A percentile compares a stretch with the other conserved stretches of the same genome.
phyloP scores from a whole-genome alignment of 2,113 vertebrate species.

The Burhinus bistriatus region DNA sequence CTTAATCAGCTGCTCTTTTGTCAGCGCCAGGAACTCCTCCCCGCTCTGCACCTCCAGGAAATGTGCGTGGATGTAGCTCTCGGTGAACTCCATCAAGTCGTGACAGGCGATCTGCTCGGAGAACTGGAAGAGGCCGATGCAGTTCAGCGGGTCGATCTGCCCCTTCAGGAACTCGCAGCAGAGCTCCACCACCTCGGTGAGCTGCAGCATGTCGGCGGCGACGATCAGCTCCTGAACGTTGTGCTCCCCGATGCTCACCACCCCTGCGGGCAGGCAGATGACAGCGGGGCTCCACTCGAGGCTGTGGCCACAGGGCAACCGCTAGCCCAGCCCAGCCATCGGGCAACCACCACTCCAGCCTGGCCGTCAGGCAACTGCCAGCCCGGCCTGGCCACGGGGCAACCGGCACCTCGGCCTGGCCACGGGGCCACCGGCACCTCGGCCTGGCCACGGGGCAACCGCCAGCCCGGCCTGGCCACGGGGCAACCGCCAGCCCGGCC shows the following conservation, averaged over 20 bases:
- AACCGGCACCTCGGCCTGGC: neutral
- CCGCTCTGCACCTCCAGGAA: slow-evolving; percentile 87
- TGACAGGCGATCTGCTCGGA: slow-evolving; percentile 92
- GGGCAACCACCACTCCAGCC: neutral
- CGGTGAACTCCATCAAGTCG: slow-evolving; percentile 89
- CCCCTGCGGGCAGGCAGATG: slow-evolving; percentile 68
- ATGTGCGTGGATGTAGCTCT: slow-evolving; percentile 93
- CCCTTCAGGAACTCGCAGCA: slow-evolving; percentile 93
- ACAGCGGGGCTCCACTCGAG: neutral
- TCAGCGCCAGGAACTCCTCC: slow-evolving; percentile 88
- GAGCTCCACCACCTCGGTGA: slow-evolving; percentile 89
- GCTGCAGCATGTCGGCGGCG: slow-evolving; percentile 96
- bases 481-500: neutral
- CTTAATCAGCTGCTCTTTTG: slow-evolving; percentile 89
- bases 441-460: neutral
- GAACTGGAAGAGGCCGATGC: slow-evolving; percentile 94
- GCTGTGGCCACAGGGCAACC: neutral
- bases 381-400: neutral
- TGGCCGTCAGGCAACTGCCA: neutral
- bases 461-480: neutral
- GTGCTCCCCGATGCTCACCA: slow-evolving; percentile 84
- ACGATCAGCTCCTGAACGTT: slow-evolving; percentile 95
- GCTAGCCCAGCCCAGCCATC: neutral
- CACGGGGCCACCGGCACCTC: neutral
- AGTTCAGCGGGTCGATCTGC: slow-evolving; percentile 91